Base-by-base conservation (phyloP, 2,113 vertebrate species). In the Bubo blakistoni region DNA sequence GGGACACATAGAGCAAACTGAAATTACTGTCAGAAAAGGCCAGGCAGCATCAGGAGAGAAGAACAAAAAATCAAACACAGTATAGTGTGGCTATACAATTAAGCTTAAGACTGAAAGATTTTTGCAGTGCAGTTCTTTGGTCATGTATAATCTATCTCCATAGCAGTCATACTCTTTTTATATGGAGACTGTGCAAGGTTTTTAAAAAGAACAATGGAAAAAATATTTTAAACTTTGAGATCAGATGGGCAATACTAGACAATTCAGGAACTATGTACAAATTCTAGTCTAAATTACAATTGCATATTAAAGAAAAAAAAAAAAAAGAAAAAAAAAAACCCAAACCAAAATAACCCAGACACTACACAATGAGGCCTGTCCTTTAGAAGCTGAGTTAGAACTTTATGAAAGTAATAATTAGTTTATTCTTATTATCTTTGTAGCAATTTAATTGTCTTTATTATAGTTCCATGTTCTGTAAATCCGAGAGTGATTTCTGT, bases 281-380 rank as follows among this genome's bases (percentile, higher is more conserved):
- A 42, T 66, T 70, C 2, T 36, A 57, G 7, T 32, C 9, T 59
- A 40, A 18, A 38, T 52, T 52, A 21, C 9, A 27, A 65, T 57
- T 73, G 22, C 29, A 44, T 10, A 1, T 55, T 34, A n/a, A 80
- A 54, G 7, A 24, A 38, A 29, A 42, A 36, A 76, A 76, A 5
- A 24, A 42, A 32, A 5, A 4, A 25, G 36, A 24, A 13, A 2
- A 9, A 54, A 29, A 26, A 32, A 38, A 24, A 3, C 2, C 7
- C 25, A 47, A 52, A 14, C 0, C 3, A 10, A 25, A 59, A 13
- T 7, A 74, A 55, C 2, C 0, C 3, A 57, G 7, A 61, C 1
- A 20, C 1, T 42, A 52, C 3, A 21, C 22, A 1, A 26, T 36
- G 16, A 51, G 7, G 1, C 1, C 2, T 7, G 40, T 66, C 10